These are phyloP conservation scores for Onchidella celtica DNA, from an alignment of 2,888 invertebrate species.

Conservation along the genomic window DNA sequence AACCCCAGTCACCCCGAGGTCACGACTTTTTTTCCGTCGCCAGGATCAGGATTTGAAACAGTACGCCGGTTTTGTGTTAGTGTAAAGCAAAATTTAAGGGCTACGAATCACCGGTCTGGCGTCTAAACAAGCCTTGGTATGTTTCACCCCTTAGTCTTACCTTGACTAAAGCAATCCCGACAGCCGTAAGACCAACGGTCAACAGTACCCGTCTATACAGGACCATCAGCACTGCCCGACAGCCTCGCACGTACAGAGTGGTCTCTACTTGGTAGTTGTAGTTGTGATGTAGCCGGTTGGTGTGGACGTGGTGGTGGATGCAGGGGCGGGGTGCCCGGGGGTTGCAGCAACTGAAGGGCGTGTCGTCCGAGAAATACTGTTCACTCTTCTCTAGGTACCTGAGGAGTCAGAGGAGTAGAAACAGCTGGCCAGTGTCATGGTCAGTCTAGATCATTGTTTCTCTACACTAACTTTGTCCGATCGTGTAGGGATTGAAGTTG, in stretches of 20 bases:
- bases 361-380: slow-evolving; percentile 63
- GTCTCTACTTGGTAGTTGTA: slow-evolving; percentile 65
- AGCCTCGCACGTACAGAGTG: slow-evolving; percentile 51
- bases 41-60: no score
- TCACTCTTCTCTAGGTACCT: slow-evolving; percentile 27
- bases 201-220: slow-evolving; percentile 22
- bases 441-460: not conserved
- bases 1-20: no score
- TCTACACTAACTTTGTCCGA: no score
- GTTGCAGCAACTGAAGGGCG: slow-evolving; percentile 77
- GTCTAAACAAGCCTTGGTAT: no score
- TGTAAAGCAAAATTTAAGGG: no score
- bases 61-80: no score
- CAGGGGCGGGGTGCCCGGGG: slow-evolving; percentile 68
- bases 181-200: slow-evolving; percentile 8
- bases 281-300: slow-evolving; percentile 63
- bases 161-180: slow-evolving; percentile 28
- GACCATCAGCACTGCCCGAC: slow-evolving; percentile 21
- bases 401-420: not conserved
- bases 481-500: no score
- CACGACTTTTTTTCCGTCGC: no score
- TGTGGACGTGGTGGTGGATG: slow-evolving; percentile 70
- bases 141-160: slow-evolving; percentile 3
- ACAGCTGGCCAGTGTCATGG: not conserved
- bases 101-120: no score